Conservation (phyloP, 2,797 vertebrate genomes). For the Scarus forsteni region DNA sequence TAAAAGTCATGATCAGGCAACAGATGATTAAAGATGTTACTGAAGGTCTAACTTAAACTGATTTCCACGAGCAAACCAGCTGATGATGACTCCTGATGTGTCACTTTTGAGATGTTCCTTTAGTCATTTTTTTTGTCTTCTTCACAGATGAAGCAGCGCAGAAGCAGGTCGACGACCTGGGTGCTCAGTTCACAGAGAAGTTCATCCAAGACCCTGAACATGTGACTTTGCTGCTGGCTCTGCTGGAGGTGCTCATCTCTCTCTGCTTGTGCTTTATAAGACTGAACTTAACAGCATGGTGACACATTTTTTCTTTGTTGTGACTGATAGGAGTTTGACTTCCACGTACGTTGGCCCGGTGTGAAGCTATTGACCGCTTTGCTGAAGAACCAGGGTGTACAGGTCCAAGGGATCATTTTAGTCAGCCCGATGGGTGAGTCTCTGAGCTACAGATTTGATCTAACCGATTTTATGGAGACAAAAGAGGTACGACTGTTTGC, state of each 20-base stretch:
- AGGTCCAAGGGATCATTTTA: slow-evolving; percentile 94
- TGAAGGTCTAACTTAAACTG: slow-evolving; percentile 35
- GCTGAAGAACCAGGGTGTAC: slow-evolving; percentile 92
- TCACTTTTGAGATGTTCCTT: slow-evolving; percentile 6
- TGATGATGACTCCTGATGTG: background rate
- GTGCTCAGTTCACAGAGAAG: slow-evolving; percentile 93
- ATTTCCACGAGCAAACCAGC: slow-evolving; percentile 46
- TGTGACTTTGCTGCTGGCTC: slow-evolving; percentile 90
- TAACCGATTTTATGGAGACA: background rate
- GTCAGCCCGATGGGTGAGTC: slow-evolving; percentile 97
- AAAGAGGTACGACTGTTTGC: no score
- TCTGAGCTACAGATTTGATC: background rate
- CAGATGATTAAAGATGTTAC: background rate
- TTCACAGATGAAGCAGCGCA: slow-evolving; percentile 90
- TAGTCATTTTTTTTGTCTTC: background rate
- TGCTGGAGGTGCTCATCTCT: slow-evolving; percentile 90
- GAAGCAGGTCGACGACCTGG: slow-evolving; percentile 92
- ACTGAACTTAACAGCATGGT: background rate
- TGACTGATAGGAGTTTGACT: slow-evolving; percentile 94
- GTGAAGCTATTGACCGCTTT: slow-evolving; percentile 95
- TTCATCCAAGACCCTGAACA: slow-evolving; percentile 95
- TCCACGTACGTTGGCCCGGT: slow-evolving; percentile 97
- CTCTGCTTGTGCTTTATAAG: background rate
- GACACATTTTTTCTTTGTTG: background rate
- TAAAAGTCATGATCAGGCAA: background rate